Evolutionary conservation across 2,113 vertebrate species (phyloP), one percentile per base, ranked within the genome.

Genomic region (Eonycteris spelaea): DNA sequence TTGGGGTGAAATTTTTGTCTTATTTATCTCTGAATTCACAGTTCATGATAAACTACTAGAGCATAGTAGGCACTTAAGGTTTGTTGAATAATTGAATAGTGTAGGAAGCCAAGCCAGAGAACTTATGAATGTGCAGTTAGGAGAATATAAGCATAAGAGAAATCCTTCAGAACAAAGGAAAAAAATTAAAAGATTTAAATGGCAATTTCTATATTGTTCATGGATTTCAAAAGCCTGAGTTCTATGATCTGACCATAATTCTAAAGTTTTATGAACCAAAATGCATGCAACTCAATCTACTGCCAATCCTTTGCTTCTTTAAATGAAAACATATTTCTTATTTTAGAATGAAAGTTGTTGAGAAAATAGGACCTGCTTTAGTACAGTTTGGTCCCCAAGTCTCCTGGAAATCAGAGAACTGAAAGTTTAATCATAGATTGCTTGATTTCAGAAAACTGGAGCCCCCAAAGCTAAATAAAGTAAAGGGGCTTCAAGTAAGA

Each of bases 221-320:
- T 85, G 40, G 89, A 48, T 93, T 96, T 77, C 82, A 26, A 92
- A 92, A 85, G 65, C 71, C 85, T 87, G 35, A 74, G 84, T 90
- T 90, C 94, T 92, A 51, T 38, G 55, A 74, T 61, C 84, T 95
- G 74, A 91, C 7, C 63, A 55, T 86, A 79, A 95, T 90, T 91
- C 90, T 80, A 67, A 92, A 94, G 77, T 91, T 94, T 95, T 28
- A 51, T 61, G 63, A 95, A 74, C 26, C 87, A 91, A 92, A 96
- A 79, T 59, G 40, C n/a, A 35, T 68, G 53, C 40, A 67, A 61
- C 43, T 90, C 40, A 33, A 59, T 61, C n/a, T 51, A 86, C 71
- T 77, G 53, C 77, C 86, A 73, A 35, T 65, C 28, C 1, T 82
- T 85, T 74, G 75, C 82, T 90, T 83, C 70, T 92, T 87, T 77